Evolutionary conservation across 2,113 vertebrate genomes (phyloP).

Genomic region (Nyctereutes procyonoides): DNA sequence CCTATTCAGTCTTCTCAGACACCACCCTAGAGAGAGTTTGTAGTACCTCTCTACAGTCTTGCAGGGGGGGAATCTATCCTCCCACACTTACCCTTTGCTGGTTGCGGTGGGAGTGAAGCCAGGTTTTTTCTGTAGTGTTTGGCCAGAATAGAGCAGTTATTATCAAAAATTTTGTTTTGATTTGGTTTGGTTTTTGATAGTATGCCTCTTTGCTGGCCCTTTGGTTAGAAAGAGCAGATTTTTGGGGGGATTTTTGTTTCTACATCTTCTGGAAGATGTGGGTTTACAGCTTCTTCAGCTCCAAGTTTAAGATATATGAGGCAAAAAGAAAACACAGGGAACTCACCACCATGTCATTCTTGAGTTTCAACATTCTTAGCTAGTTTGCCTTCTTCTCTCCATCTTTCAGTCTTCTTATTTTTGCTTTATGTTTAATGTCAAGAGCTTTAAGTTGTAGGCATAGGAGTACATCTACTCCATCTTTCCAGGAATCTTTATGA

Average conservation of each 20-base stretch:
- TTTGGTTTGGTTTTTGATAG: not conserved
- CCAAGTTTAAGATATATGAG: not conserved
- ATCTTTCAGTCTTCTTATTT: not conserved
- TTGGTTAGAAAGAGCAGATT: not conserved
- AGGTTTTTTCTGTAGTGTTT: not conserved
- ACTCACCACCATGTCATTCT: not conserved
- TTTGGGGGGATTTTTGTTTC: not conserved
- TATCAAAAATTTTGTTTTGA: not conserved
- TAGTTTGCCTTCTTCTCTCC: not conserved
- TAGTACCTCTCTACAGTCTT: not conserved
- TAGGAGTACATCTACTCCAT: not conserved
- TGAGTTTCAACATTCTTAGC: not conserved
- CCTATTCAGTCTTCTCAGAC: not conserved
- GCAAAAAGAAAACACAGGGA: not conserved
- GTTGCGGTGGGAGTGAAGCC: fast-evolving
- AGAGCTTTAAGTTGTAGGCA: not conserved
- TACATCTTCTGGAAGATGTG: not conserved
- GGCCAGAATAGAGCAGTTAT: not conserved
- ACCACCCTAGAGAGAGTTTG: not conserved
- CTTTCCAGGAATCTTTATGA: not conserved
- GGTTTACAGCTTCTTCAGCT: not conserved
- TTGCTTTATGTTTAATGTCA: not conserved
- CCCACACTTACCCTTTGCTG: not conserved
- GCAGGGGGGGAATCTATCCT: not conserved
- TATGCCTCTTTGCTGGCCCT: not conserved